Base-by-base conservation (phyloP, 2,113 vertebrate species). In the Thalassarche chlororhynchos region DNA sequence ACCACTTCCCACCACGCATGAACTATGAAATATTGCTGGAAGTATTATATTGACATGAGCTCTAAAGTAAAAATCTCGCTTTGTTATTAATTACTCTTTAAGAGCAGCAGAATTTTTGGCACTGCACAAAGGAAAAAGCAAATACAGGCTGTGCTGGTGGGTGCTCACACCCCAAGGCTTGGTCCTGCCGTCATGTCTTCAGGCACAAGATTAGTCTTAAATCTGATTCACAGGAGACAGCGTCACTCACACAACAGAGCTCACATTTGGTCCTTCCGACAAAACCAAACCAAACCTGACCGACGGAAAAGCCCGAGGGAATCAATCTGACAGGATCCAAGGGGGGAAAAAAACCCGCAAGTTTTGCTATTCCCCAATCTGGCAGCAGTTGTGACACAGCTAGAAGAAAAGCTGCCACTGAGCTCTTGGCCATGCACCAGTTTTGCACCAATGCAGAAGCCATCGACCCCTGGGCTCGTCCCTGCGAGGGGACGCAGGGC, bases 381-480 rank as follows among this genome's bases (percentile, higher is more conserved):
- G 83, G 71, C 83, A 83, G 86, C 83, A 49, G 82, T 16, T 26
- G 28, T 23, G 74, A 16, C 49, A 29, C 3, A 5, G 54, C 32
- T 28, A 38, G 81, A 69, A 42, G 49, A n/a, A 55, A 57, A 26
- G 15, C 36, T 17, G 12, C 1, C 0, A 1, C 82, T 8, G 49
- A 72, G 32, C 68, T 26, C 15, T 4, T 10, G 87, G 80, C 87
- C 13, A 0, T 4, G 58, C 71, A 40, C 5, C 65, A 20, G 36
- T 36, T 38, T 5, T 61, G 65, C 1, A 10, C 46, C 76, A 13
- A 3, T 0, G 66, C 58, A 64, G 84, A 66, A 61, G 52, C 46
- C 71, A 18, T 4, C 1, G 4, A 20, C 23, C 40, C 25, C 20
- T 0, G 1, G 23, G 68, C 75, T 36, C 0, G 0, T 7, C 40